A percentile compares a stretch with the other conserved stretches of the same genome.
Evolutionary conservation across 2,113 vertebrate genomes (phyloP).

Genomic region (Esox niger): DNA sequence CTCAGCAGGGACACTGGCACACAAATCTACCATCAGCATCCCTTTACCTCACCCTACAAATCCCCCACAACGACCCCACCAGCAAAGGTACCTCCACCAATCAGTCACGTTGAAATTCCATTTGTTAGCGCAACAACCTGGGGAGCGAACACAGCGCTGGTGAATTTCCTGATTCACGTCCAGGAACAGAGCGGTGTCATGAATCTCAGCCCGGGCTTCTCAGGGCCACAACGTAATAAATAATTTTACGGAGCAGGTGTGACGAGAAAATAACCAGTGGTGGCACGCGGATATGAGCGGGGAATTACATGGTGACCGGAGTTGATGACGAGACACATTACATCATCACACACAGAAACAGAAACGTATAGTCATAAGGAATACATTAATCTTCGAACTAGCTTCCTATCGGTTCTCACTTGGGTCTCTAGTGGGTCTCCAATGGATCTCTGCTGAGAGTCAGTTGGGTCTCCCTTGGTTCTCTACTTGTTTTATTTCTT

Average conservation of each 20-base stretch:
- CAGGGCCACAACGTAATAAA: background rate
- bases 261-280: background rate
- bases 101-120: conserved; percentile 60
- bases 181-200: conserved; percentile 2
- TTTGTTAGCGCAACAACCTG: conserved; percentile 52
- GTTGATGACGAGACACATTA: no score
- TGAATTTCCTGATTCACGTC: conserved; percentile 24
- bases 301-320: no score
- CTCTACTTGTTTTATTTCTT: no score
- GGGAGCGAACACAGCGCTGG: conserved; percentile 34
- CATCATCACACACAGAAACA: no score
- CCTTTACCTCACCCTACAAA: conserved; percentile 24
- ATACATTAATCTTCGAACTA: no score
- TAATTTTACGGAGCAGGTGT: background rate
- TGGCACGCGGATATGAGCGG: background rate
- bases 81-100: background rate
- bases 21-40: conserved; percentile 3
- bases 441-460: no score
- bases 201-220: no score
- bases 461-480: no score
- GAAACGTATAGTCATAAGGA: no score
- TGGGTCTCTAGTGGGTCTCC: no score
- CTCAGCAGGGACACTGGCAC: conserved; percentile 1
- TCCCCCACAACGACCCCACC: conserved; percentile 12
- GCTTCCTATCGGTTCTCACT: no score